Evolutionary conservation across 2,888 invertebrate genomes (phyloP), one percentile per base, ranked within the genome.

Genomic region (Lepidochrysops patricia): DNA sequence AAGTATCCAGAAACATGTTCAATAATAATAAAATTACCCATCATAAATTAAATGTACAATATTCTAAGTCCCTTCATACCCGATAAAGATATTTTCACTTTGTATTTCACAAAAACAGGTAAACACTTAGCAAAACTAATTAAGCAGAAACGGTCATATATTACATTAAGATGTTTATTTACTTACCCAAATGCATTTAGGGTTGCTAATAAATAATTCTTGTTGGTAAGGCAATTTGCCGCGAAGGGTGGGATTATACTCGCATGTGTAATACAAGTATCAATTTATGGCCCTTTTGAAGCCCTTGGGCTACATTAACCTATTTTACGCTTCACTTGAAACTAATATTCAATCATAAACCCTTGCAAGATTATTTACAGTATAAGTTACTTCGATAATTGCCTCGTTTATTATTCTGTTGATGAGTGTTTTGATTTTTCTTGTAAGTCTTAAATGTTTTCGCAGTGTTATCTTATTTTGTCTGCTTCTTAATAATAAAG

Each of bases 321-420:
- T 52, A 25, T 52, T 27, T 26, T 15, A 13, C 15, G 52, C 52
- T 27, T 26, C 26, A 52, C 52, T 52, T 52, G 26, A 52, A 13
- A 52, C 52, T 52, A 26, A 52, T 52, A 52, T 52, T 52, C 52
- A 52, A 52, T 52, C n/a, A 27, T 43, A 43, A 43, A 43, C 43
- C 29, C 29, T 29, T 29, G 29, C 43, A 43, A 43, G 43, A 43
- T 43, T 43, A 19, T 43, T 23, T 43, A 43, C 43, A 43, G 43
- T 3, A 19, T 43, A 43, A 9, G 9, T 23, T 13, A 19, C 13
- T n/a, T n/a, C 19, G 19, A 43, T 43, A 43, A 43, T 43, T 43
- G 43, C 4, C 43, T 43, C 12, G 43, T 19, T 43, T 12, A 43
- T 43, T 43, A 43, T 43, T 43, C 1, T 19, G 19, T 43, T 23